Evolutionary conservation across 2,797 vertebrate genomes (phyloP).

Genomic region (Pangasius sanitwongsei): DNA sequence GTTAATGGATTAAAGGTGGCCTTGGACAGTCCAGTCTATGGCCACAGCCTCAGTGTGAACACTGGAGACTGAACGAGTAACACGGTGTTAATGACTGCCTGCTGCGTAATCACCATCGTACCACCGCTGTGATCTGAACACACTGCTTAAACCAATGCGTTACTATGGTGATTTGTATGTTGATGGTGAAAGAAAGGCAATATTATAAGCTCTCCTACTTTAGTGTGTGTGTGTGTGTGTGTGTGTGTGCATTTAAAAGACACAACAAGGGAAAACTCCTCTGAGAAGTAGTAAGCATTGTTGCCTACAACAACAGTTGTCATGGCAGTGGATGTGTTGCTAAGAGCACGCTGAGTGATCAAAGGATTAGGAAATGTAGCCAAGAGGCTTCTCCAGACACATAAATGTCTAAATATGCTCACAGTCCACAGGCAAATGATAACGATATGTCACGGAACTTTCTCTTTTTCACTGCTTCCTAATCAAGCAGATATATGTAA

Average conservation of each 20-base stretch:
- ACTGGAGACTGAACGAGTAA: not conserved
- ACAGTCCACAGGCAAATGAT: not conserved
- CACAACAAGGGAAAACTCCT: constrained; percentile 27
- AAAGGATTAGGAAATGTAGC: constrained; percentile 24
- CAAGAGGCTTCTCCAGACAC: constrained; percentile 33
- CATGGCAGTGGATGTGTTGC: constrained; percentile 61
- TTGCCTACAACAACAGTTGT: constrained; percentile 63
- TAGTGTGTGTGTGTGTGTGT: not conserved
- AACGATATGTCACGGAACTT: not conserved
- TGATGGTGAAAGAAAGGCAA: not conserved
- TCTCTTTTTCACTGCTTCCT: not conserved
- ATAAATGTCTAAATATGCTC: not conserved
- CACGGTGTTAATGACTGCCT: not conserved
- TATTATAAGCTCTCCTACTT: no score
- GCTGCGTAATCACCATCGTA: not conserved
- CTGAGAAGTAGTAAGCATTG: constrained; percentile 36
- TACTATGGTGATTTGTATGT: not conserved
- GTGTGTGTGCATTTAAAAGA: constrained; percentile 9
- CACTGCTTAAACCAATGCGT: not conserved
- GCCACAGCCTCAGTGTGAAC: not conserved
- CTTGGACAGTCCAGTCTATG: not conserved
- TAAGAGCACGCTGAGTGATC: constrained; percentile 56
- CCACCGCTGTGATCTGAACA: not conserved
- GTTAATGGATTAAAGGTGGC: constrained; percentile 36
- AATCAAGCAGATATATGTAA: not conserved